Evolutionary conservation across 2,888 invertebrate species (phyloP), one percentile per base, ranked within the genome.

Genomic region (Vandiemenella viatica): DNA sequence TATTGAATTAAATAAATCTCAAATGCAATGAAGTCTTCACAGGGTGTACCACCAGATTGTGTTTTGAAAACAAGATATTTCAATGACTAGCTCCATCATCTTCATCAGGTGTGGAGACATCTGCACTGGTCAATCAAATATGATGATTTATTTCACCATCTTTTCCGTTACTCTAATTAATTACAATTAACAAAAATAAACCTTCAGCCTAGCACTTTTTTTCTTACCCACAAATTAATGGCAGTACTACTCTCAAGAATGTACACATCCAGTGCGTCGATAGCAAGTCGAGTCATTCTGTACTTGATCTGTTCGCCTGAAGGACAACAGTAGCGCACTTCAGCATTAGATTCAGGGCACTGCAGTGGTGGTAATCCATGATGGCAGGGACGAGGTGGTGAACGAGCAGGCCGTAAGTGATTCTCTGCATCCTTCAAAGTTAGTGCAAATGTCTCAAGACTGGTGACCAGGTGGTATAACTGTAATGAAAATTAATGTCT

Each of bases 391-490:
- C 81, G 80, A 2, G 80, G 78, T 10, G 82, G 72, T 13, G 32
- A 32, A 57, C 81, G 79, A 0, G 96, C 89, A 6, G 88, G 83
- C 55, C 84, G 80, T 44, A 95, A 67, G 60, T 83, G 83, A 65
- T 97, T 95, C 69, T 97, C 97, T 1, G 80, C 79, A 64, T 95
- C 92, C 47, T 83, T 77, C 20, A 87, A 79, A 53, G 93, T 75
- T 47, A 93, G 71, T 20, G 91, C 65, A 52, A 96, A 80, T 0
- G 92, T 89, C 69, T 97, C 95, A 46, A 96, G 65, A 2, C 89
- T 84, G 18, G 88, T 85, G 13, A 89, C 74, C 7, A 96, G 75
- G 61, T 91, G 87, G 61, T 89, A 86, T 0, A 96, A 63, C 73
- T 84, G 55, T 15, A 54, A 53, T 7, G 40, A 50, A 7, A 51